Evolutionary conservation across 2,113 vertebrate species (phyloP).

Genomic region (Sceloporus undulatus): DNA sequence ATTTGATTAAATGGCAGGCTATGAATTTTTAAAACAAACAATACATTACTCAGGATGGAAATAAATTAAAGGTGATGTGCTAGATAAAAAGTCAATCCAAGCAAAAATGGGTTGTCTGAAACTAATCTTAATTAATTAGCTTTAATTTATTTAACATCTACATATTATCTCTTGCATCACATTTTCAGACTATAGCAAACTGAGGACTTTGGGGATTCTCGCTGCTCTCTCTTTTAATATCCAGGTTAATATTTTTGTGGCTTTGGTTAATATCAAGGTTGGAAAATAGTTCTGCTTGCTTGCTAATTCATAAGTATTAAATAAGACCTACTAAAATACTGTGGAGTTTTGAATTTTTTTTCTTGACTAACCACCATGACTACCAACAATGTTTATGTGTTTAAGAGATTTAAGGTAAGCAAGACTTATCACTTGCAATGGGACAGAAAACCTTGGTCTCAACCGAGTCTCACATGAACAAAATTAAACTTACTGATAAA

Average conservation of each 20-base stretch:
- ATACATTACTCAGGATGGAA: not conserved
- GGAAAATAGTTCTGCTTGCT: not conserved
- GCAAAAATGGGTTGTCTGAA: not conserved
- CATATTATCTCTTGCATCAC: not conserved
- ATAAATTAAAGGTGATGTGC: not conserved
- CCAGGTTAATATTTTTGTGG: no score
- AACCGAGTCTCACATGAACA: not conserved
- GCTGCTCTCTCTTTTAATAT: no score
- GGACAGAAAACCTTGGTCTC: not conserved
- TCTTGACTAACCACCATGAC: no score
- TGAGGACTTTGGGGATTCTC: not conserved
- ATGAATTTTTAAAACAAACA: not conserved
- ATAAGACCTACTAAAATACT: no score
- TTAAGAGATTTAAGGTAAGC: not conserved
- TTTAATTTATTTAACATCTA: not conserved
- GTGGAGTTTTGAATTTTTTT: no score
- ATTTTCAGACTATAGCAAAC: not conserved
- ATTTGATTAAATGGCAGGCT: not conserved
- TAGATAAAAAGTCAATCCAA: not conserved
- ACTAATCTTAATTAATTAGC: not conserved
- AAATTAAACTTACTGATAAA: not conserved
- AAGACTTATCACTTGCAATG: not conserved
- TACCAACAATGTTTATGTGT: not conserved
- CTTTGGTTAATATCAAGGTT: not conserved
- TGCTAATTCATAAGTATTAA: not conserved